Base-by-base conservation (phyloP, 2,113 vertebrate species). In the Hemiscyllium ocellatum region DNA sequence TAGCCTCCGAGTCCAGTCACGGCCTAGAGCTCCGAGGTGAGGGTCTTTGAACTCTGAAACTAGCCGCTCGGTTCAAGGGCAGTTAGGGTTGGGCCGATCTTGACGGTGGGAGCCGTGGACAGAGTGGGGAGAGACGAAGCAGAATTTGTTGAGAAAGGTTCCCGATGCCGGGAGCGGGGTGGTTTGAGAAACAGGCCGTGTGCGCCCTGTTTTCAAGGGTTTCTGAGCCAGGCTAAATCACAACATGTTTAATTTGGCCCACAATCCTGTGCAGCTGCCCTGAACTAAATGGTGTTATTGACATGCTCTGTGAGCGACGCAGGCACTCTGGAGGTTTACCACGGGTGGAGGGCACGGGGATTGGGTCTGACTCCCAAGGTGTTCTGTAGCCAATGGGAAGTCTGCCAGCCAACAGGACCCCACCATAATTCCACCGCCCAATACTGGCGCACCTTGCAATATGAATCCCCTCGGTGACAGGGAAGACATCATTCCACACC, bases 221-320 rank as follows among this genome's bases (percentile, higher is more conserved):
- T 66, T 68, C 89, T 24, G 24, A 22, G 56, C 89, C 8, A 37
- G 33, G 61, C 65, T 3, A 22, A 68, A 66, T 68, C 5, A 33
- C 33, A 66, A 93, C 61, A 66, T 37, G 66, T 22, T 93, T 93
- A 66, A 93, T 93, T 93, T 93, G 89, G 33, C 89, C 33, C 33
- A n/a, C 1, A 15, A n/a, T 61, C 65, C 17, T 8, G 17, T 65
- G 50, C 4, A 56, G 56, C 26, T 83, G 17, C 42, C 17, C 80
- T n/a, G 33, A 65, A 93, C 68, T 37, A 42, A 66, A 61, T 66
- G 89, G 17, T 66, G 15, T 68, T 93, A 93, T 93, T 93, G 22
- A 66, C 65, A 10, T 22, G 15, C 61, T 93, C 17, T 66, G 66
- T 42, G 22, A 3, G 15, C 20, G 22, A 22, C 3, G 37, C 17